phyloP scores from a whole-genome alignment of 2,113 vertebrate species.

The Arizona elegans region DNA sequence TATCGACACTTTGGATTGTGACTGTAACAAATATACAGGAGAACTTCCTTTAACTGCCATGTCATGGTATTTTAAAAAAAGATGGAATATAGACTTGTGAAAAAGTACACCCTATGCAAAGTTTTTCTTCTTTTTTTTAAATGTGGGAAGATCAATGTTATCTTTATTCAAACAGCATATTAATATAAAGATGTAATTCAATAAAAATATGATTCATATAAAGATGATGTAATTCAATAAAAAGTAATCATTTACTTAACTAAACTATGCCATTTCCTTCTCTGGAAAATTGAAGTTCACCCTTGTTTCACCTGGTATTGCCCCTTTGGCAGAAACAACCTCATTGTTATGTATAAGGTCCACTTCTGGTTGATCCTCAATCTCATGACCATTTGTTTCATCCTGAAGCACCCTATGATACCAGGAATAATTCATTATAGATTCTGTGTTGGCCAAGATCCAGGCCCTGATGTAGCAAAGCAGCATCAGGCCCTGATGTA shows the following conservation, averaged over 20 bases:
- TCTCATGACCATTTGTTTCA: background rate
- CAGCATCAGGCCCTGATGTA: background rate
- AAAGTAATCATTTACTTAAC: background rate
- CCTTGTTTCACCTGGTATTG: background rate
- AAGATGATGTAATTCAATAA: background rate
- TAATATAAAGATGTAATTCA: background rate
- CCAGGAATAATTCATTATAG: background rate
- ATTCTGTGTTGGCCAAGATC: background rate
- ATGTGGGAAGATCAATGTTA: background rate
- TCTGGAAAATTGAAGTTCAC: background rate
- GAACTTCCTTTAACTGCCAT: background rate
- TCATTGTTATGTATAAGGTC: background rate
- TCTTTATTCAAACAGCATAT: background rate
- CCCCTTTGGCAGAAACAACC: background rate
- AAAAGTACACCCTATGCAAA: background rate
- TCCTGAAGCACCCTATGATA: background rate
- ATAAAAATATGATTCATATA: background rate
- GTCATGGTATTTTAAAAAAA: background rate
- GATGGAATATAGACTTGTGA: background rate
- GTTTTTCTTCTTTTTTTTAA: background rate
- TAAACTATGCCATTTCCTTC: background rate
- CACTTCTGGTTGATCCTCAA: background rate
- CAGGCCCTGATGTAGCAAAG: background rate
- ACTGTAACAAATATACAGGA: background rate
- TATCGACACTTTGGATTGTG: background rate